A percentile compares a stretch with the other conserved stretches of the same genome.
These are phyloP conservation scores for Austrofundulus limnaeus DNA, from an alignment of 2,113 vertebrate genomes.

Conservation along the genomic window DNA sequence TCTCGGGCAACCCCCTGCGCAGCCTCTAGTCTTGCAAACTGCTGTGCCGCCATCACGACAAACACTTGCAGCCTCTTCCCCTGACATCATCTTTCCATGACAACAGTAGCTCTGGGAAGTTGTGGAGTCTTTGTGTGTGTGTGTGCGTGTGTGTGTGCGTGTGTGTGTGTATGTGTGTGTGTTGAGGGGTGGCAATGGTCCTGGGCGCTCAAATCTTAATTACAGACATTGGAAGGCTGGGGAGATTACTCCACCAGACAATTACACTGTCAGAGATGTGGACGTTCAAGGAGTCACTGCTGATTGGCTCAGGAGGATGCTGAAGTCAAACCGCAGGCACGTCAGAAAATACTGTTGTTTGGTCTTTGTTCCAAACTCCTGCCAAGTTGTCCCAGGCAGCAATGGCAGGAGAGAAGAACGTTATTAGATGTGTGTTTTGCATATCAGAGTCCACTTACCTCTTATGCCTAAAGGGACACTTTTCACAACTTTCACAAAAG, in stretches of 20 bases:
- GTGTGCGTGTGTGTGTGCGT: no score
- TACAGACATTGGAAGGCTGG: constrained; percentile 57
- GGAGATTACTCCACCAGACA: constrained; percentile 52
- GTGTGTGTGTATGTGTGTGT: constrained; percentile 12
- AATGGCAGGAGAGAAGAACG: constrained; percentile 36
- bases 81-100: constrained; percentile 66
- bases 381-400: constrained; percentile 62
- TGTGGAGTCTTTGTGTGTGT: constrained; percentile 17
- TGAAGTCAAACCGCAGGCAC: constrained; percentile 57
- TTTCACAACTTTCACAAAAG: constrained; percentile 52
- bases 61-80: constrained; percentile 56
- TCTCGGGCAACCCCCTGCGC: constrained; percentile 44
- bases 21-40: constrained; percentile 16
- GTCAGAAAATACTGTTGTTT: constrained; percentile 39
- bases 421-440: constrained; percentile 57
- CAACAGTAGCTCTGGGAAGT: constrained; percentile 71
- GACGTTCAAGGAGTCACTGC: constrained; percentile 35
- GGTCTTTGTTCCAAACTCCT: constrained; percentile 59
- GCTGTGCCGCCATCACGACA: constrained; percentile 27
- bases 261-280: constrained; percentile 57
- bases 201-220: constrained; percentile 78
- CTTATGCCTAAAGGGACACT: constrained; percentile 55
- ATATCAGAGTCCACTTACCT: constrained; percentile 40
- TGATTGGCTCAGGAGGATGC: constrained; percentile 56
- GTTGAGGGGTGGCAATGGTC: constrained; percentile 45